Evolutionary conservation across 2,888 invertebrate genomes (phyloP).

Genomic region (Ophioninae sp.): DNA sequence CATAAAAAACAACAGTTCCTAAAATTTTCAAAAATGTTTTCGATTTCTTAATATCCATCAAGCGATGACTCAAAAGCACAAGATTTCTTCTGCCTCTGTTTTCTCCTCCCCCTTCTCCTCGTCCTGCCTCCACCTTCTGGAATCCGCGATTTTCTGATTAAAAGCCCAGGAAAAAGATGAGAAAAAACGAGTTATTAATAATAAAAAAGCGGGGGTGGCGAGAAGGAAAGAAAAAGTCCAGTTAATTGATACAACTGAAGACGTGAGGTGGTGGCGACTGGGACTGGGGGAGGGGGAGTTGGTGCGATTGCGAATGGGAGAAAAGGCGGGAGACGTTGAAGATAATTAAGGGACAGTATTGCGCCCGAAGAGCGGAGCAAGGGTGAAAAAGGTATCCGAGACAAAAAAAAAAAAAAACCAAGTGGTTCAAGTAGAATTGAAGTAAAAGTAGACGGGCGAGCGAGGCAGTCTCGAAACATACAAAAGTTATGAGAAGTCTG

Average conservation of each 20-base stretch:
- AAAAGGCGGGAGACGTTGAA: constrained; percentile 4
- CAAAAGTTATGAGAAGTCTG: constrained; percentile 28
- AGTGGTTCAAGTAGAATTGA: constrained; percentile 35
- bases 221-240: constrained; percentile 16
- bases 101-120: too few species aligned
- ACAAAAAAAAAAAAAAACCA: constrained; percentile 2
- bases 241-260: constrained; percentile 41
- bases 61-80: too few species aligned
- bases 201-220: not conserved
- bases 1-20: too few species aligned
- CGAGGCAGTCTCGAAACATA: constrained; percentile 5
- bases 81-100: too few species aligned
- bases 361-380: not conserved
- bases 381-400: constrained; percentile 9
- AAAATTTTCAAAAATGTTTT: too few species aligned
- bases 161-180: not conserved
- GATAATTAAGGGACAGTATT: constrained; percentile 39
- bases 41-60: too few species aligned
- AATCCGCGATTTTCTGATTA: not conserved
- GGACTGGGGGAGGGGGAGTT: not conserved
- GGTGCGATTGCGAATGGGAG: not conserved
- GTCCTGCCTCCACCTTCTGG: too few species aligned
- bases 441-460: constrained; percentile 27
- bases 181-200: constrained; percentile 8
- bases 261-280: too few species aligned